Evolutionary conservation across 2,888 invertebrate species (phyloP), one percentile per base, ranked within the genome.

Genomic region (Drosophila meridiana): DNA sequence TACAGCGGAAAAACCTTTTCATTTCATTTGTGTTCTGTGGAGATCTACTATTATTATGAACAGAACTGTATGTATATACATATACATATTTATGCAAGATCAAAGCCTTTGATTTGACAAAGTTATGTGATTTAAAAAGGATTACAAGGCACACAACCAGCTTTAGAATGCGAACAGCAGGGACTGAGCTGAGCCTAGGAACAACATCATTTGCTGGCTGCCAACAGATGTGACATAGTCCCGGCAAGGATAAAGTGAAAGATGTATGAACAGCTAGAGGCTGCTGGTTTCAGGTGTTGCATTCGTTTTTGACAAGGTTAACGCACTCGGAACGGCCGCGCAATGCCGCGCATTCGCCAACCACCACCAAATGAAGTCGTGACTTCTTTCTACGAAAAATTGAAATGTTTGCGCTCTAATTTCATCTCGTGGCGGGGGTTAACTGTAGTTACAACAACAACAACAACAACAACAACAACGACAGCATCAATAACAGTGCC

Each of bases 351-450:
- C 26, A 45, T 26, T 47, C 30, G n/a, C 8, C 32, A 50, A 42
- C 64, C 63, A 43, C 80, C 62, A 76, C 63, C 70, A 5, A 48
- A 30, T 30, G 2, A 64, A 63, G 50, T 62, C 48, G 63, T 74
- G 78, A 66, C 70, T 74, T 57, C 74, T 52, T 60, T 4, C 20
- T 20, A 30, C n/a, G 52, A 60, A 71, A 80, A 80, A 80, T 80
- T 80, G 78, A 80, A 80, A 80, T 80, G 80, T 78, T 77, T 77
- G 74, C 78, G 74, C 73, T 73, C 79, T 77, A 80, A 80, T 80
- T 80, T 78, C 65, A 57, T 58, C 71, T 66, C 40, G 52, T 45
- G 47, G 40, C 59, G 61, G 65, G 83, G 82, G 82, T 78, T 87
- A 73, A 83, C 84, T 73, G 79, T 70, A 80, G 45, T 50, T 36